Evolutionary conservation across 2,113 vertebrate genomes (phyloP).

Genomic region (Tylochromis polylepis): DNA sequence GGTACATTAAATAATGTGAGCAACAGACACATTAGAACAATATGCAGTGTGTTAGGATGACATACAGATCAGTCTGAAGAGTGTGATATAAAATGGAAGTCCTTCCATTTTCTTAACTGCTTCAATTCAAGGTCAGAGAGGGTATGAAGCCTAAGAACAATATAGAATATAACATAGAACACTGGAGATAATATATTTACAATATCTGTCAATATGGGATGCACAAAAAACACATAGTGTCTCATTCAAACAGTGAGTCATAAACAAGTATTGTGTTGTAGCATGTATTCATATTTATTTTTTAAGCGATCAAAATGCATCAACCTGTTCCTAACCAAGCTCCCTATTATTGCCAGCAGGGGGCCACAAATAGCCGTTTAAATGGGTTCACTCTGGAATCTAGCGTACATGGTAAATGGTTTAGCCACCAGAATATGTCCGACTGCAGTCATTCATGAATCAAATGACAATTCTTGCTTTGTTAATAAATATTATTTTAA

Average conservation of each 20-base stretch:
- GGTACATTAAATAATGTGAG: too few species aligned
- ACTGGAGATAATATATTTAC: background rate
- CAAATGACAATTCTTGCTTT: background rate
- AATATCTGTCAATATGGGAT: background rate
- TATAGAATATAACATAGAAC: background rate
- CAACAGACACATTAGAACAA: too few species aligned
- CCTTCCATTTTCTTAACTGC: too few species aligned
- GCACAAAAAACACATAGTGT: background rate
- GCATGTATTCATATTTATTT: background rate
- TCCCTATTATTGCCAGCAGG: slow-evolving; percentile 16
- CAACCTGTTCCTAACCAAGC: background rate
- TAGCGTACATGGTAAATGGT: background rate
- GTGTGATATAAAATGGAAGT: too few species aligned
- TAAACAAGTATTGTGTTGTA: background rate
- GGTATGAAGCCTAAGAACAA: too few species aligned
- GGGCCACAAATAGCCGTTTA: background rate
- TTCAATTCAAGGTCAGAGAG: too few species aligned
- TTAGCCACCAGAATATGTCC: background rate
- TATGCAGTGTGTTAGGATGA: too few species aligned
- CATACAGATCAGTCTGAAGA: too few species aligned
- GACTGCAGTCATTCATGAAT: background rate
- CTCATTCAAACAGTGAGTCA: background rate
- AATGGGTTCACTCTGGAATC: background rate
- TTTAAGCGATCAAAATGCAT: background rate
- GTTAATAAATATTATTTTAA: background rate